These are phyloP conservation scores for Meta bourneti DNA, from an alignment of 2,888 invertebrate genomes.

Conservation along the genomic window DNA sequence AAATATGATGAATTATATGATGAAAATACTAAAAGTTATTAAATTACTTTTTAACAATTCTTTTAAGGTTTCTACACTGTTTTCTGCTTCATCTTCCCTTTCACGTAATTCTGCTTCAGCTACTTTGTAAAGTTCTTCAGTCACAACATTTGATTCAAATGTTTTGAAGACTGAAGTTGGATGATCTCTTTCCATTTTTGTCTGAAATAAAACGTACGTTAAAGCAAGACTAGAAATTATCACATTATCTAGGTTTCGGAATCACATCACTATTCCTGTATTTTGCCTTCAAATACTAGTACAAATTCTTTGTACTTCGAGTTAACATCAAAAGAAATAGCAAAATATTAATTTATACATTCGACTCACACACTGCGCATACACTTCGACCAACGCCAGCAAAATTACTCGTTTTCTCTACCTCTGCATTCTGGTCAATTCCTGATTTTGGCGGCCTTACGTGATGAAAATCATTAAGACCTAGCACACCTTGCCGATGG, in stretches of 20 bases:
- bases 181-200: conserved; percentile 44
- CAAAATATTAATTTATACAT: background rate
- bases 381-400: background rate
- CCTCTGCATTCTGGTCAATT: conserved; percentile 23
- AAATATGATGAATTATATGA: background rate
- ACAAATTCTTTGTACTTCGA: background rate
- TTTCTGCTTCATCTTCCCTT: conserved; percentile 29
- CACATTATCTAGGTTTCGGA: background rate
- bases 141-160: conserved; percentile 26
- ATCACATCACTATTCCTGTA: background rate
- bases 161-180: conserved; percentile 12
- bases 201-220: conserved; percentile 14
- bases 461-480: conserved; percentile 22
- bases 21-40: background rate
- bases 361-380: conserved; percentile 1
- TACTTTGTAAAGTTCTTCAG: conserved; percentile 46
- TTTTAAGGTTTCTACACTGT: conserved; percentile 33
- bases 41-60: conserved; percentile 49
- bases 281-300: background rate
- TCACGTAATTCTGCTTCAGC: conserved; percentile 63
- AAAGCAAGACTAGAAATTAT: background rate
- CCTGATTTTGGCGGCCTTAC: background rate
- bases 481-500: background rate
- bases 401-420: background rate
- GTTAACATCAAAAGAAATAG: too few species aligned